Conservation (phyloP, 2,888 invertebrate genomes). For the Ochlodes sylvanus region DNA sequence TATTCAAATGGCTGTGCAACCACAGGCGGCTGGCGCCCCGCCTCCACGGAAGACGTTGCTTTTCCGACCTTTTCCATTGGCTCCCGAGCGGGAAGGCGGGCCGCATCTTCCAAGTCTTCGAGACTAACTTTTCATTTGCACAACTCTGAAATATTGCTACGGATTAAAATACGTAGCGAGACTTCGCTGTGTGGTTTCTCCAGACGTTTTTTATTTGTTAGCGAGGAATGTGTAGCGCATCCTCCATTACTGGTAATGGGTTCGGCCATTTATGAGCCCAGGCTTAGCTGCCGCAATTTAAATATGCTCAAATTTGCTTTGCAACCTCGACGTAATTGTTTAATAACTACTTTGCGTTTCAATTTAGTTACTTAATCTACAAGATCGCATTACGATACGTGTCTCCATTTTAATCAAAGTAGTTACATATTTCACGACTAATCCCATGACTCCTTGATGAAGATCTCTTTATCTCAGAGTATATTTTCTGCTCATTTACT, state of each 20-base stretch:
- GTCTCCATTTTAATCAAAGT: no score
- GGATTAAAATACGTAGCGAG: slow-evolving; percentile 77
- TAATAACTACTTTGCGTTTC: no score
- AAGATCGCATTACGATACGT: no score
- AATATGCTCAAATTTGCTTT: not conserved
- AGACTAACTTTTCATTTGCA: slow-evolving; percentile 84
- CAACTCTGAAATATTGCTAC: slow-evolving; percentile 79
- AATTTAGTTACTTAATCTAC: no score
- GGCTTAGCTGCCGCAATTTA: slow-evolving; percentile 3
- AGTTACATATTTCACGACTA: no score
- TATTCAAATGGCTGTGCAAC: slow-evolving; percentile 80
- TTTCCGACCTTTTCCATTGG: slow-evolving; percentile 82
- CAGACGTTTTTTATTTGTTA: slow-evolving; percentile 63
- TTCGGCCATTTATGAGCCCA: slow-evolving; percentile 26
- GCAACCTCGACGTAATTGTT: not conserved
- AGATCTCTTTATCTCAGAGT: no score
- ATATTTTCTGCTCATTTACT: no score
- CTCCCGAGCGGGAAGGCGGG: slow-evolving; percentile 70
- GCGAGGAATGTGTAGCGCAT: slow-evolving; percentile 32
- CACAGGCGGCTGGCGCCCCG: slow-evolving; percentile 70
- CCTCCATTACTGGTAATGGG: slow-evolving; percentile 43
- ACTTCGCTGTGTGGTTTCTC: slow-evolving; percentile 76
- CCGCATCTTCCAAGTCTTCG: slow-evolving; percentile 77
- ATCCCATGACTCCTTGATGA: no score
- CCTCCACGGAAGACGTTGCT: slow-evolving; percentile 80